Conservation (phyloP, 2,797 vertebrate genomes). For the Heterohyrax brucei region DNA sequence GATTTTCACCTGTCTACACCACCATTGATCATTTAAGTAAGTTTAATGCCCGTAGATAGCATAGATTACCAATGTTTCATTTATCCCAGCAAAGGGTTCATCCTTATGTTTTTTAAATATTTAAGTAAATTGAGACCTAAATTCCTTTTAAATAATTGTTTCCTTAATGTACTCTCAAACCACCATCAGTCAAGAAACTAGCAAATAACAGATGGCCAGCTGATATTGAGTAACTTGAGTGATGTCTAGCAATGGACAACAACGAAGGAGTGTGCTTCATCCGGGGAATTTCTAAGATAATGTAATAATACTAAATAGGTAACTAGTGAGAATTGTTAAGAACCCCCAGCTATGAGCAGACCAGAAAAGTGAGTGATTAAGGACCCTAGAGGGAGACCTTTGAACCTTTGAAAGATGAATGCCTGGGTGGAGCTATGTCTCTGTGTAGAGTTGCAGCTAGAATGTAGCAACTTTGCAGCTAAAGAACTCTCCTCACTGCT, state of each 20-base stretch:
- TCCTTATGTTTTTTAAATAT: neutral
- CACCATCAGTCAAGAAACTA: neutral
- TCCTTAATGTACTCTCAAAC: neutral
- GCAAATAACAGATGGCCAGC: neutral
- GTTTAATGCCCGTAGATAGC: neutral
- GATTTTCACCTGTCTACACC: fast-evolving
- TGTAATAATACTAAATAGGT: neutral
- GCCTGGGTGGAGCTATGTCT: neutral
- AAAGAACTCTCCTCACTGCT: neutral
- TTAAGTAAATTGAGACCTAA: neutral
- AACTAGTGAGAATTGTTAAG: neutral
- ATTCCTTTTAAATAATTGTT: neutral
- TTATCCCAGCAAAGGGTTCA: neutral
- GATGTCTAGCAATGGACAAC: neutral
- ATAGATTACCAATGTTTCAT: neutral
- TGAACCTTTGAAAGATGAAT: neutral
- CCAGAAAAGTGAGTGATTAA: neutral
- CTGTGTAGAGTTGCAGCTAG: fast-evolving
- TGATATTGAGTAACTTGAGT: neutral
- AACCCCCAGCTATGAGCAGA: neutral
- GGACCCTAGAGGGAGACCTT: neutral
- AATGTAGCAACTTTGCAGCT: neutral
- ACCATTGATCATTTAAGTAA: neutral
- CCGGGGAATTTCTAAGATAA: neutral
- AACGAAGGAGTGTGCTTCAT: neutral